Conservation (phyloP, 2,888 invertebrate species). For the Caenorhabditis uteleia region DNA sequence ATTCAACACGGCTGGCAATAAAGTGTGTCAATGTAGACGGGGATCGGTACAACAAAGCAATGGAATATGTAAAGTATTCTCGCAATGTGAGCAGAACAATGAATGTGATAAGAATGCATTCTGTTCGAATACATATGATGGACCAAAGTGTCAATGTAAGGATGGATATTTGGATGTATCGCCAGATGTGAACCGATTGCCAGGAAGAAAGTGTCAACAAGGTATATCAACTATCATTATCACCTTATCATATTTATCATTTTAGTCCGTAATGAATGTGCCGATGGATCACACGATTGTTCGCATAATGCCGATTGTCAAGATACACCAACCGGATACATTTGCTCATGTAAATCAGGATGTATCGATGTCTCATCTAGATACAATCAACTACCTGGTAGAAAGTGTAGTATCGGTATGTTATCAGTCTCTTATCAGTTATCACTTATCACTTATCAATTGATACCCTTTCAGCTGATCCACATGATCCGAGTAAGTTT, state of each 20-base stretch:
- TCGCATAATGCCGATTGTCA: constrained; percentile 56
- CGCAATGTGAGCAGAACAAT: constrained; percentile 56
- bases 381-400: constrained; percentile 54
- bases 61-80: constrained; percentile 59
- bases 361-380: constrained; percentile 61
- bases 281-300: constrained; percentile 60
- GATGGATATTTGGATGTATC: constrained; percentile 56
- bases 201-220: constrained; percentile 61
- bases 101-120: constrained; percentile 63
- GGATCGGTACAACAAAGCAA: constrained; percentile 52
- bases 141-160: constrained; percentile 62
- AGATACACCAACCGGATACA: constrained; percentile 53
- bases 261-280: constrained; percentile 62
- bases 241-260: neutral
- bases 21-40: constrained; percentile 50
- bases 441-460: no score
- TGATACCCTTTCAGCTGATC: neutral
- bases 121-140: constrained; percentile 64
- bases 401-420: constrained; percentile 55
- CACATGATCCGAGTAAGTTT: neutral
- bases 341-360: constrained; percentile 53
- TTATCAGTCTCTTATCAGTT: no score
- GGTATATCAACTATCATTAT: constrained; percentile 15
- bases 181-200: constrained; percentile 52
- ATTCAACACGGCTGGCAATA: constrained; percentile 43